These are phyloP conservation scores for Pantherophis vulpinus DNA, from an alignment of 2,797 vertebrate species.

Conservation along the genomic window DNA sequence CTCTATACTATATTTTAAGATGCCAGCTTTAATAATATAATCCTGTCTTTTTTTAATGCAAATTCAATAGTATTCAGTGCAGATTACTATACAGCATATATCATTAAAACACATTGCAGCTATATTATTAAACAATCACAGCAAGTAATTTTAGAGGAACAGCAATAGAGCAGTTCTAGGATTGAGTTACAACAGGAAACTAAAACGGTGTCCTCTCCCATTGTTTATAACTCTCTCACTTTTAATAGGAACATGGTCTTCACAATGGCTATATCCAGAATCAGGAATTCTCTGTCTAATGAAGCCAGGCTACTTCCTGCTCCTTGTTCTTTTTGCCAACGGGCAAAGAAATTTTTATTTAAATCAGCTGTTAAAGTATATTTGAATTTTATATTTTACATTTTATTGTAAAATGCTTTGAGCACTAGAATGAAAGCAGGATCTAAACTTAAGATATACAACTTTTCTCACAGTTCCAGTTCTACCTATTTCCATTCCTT, in stretches of 20 bases:
- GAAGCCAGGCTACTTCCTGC: neutral
- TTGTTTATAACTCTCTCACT: neutral
- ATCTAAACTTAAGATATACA: neutral
- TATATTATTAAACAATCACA: neutral
- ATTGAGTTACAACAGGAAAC: neutral
- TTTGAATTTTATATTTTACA: neutral
- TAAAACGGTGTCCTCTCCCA: neutral
- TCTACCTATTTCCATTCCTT: neutral
- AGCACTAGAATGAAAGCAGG: neutral
- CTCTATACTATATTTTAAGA: neutral
- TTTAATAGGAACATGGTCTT: neutral
- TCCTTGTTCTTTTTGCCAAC: neutral
- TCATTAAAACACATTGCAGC: neutral
- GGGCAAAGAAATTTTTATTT: neutral
- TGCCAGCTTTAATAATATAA: neutral
- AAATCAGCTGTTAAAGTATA: neutral
- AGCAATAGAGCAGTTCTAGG: neutral
- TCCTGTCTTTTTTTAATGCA: neutral
- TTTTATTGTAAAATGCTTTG: neutral
- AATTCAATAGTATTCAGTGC: neutral
- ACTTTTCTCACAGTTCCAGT: neutral
- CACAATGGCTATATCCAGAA: neutral
- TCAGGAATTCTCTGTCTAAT: neutral
- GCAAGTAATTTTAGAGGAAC: neutral
- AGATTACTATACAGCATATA: neutral